Percentiles rank a stretch among this genome's conserved stretches.
Conservation (phyloP, 2,888 invertebrate species). For the Bursaphelenchus okinawaensis region DNA sequence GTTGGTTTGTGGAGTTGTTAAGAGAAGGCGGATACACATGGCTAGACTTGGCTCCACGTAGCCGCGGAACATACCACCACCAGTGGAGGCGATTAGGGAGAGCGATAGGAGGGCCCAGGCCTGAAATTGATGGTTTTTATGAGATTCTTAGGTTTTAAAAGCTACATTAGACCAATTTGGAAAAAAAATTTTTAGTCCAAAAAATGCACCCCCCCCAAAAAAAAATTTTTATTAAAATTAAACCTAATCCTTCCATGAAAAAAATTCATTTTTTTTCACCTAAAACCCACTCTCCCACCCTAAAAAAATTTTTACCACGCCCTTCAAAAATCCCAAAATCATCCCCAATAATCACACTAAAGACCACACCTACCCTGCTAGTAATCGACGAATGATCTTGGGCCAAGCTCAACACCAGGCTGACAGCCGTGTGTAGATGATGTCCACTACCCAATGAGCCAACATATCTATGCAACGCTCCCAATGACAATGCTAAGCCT, state of each 20-base stretch:
- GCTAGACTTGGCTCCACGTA: conserved; percentile 91
- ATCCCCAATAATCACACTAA: no score
- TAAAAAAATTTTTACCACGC: not conserved
- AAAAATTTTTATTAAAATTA: no score
- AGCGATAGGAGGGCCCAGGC: conserved; percentile 94
- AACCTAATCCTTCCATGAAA: no score
- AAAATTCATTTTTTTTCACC: no score
- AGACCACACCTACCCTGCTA: not conserved
- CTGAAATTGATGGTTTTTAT: conserved; percentile 60
- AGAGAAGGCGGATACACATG: conserved; percentile 74
- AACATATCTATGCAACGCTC: conserved; percentile 78
- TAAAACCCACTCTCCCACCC: not conserved
- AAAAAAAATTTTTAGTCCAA: conserved; percentile 4
- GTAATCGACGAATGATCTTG: conserved; percentile 87
- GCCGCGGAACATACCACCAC: conserved; percentile 93
- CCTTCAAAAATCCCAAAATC: no score
- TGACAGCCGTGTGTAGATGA: conserved; percentile 85
- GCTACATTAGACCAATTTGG: conserved; percentile 11
- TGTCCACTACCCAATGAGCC: conserved; percentile 86
- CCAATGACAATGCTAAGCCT: conserved; percentile 81
- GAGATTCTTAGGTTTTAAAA: no score
- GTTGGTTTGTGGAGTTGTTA: conserved; percentile 39
- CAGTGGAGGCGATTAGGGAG: conserved; percentile 89
- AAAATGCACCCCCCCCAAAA: conserved; percentile 14
- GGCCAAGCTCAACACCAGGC: conserved; percentile 83